Evolutionary conservation across 1,140 invertebrate species (phyloP), one percentile per base, ranked within the genome.

Genomic region (Medauroidea extradentata): DNA sequence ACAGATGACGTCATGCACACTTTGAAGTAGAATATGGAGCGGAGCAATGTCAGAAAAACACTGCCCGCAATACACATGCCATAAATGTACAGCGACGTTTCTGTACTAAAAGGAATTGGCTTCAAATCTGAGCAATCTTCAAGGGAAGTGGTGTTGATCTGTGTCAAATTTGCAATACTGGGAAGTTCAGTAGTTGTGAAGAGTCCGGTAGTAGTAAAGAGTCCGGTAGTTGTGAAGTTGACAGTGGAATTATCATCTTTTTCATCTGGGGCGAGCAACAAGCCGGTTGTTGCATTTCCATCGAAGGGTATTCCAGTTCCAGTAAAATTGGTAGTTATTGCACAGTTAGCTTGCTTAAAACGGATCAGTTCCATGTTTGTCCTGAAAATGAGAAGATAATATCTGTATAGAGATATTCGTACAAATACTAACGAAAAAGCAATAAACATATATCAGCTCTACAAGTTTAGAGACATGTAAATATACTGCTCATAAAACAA

Each of bases 1-100:
- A 82, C 81, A 1, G 91, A 93, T 0, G 92, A 81, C n/a, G 81
- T 86, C 82, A 93, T 88, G 65, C 88, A 91, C 7, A 91, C 78
- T 64, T 84, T 83, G 73, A 93, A 93, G 72, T 91, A 94, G 41
- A 85, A 73, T 16, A 85, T 78, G 1, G 83, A 83, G 21, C 86
- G 76, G 1, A 79, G 52, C 3, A 73, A 61, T 0, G 59, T 77
- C 18, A 75, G 58, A 0, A 76, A 24, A 16, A 75, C 68, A 23
- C 73, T 69, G 1, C 50, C 56, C 0, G 62, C 11, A 27, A 80
- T 72, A 19, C 79, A 72, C 44, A 16, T 59, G 25, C 69, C 68
- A 58, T 79, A 81, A 25, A 78, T 69, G 62, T 69, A 75, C 9
- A 80, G 52, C 8, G 74, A 74, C 13, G 63, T 69, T 27, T 69